Base-by-base conservation (phyloP, 2,888 invertebrate genomes). In the Caenorhabditis drosophilae region DNA sequence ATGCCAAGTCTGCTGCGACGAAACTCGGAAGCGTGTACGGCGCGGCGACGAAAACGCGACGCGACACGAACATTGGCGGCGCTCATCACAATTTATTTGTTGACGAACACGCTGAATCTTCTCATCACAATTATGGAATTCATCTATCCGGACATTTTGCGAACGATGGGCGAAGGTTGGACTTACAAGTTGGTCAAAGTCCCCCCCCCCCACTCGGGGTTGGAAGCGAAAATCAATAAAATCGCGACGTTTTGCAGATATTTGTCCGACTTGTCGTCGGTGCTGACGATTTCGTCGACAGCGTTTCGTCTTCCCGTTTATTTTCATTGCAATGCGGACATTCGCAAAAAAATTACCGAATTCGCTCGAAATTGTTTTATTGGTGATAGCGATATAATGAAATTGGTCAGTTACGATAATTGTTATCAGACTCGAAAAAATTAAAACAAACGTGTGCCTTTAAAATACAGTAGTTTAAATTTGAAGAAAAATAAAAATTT, bases 301-400 rank as follows among this genome's bases (percentile, higher is more conserved):
- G 69, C 75, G 7, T 58, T 73, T 41, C 67, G 75, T 11, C 63
- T 75, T 4, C 73, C 73, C 15, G 70, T 75, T n/a, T 75, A 75
- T 41, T 75, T 58, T 35, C 62, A 59, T 25, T 71, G 70, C 20
- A 75, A 73, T 46, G 52, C 59, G 23, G 68, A 67, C 31, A 68
- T 75, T 34, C 46, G 70, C 15, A 46, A 47, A 16, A 72, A 73
- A 38, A 57, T 74, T 15, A 41, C 59, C 35, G 56, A 59, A 16
- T 59, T 59, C 35, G 36, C 58, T 0, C 49, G 40, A n/a, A 58
- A 42, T 47, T 67, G 61, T 47, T 67, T 67, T 20, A 50, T 61
- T 7, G 47, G 50, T 22, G 46, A 54, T 6, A 57, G 38, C 35
- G 64, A 59, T 25, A 60, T 59, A n/a, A 54, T 52, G 25, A 64